Evolutionary conservation across 2,797 vertebrate species (phyloP).

Genomic region (Sebastes trivittatus): DNA sequence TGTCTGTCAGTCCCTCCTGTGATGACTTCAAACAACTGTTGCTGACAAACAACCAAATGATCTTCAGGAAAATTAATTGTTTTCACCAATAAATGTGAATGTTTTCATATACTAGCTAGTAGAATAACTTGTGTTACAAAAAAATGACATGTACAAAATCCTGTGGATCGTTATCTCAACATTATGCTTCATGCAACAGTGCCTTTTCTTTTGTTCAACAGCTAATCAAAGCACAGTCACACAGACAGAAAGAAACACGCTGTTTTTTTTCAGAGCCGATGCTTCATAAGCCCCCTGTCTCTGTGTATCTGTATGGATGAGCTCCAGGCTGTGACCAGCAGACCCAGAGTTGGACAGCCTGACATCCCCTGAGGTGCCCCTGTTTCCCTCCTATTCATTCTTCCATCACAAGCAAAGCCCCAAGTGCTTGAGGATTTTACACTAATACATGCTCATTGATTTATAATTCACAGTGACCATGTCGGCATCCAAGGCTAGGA

Average conservation of each 20-base stretch:
- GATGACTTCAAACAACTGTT: not conserved
- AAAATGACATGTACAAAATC: not conserved
- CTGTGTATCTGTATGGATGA: slow-evolving; percentile 46
- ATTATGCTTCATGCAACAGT: not conserved
- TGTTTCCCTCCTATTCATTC: slow-evolving; percentile 52
- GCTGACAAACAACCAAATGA: not conserved
- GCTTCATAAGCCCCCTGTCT: slow-evolving; percentile 28
- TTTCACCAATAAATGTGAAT: not conserved
- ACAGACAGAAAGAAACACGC: slow-evolving; percentile 1
- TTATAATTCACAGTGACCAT: slow-evolving; percentile 72
- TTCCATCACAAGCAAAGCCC: slow-evolving; percentile 60
- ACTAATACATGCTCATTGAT: slow-evolving; percentile 76
- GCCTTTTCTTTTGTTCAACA: not conserved
- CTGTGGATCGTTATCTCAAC: not conserved
- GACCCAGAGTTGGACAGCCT: slow-evolving; percentile 52
- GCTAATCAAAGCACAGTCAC: slow-evolving; percentile 20
- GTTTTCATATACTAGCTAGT: not conserved
- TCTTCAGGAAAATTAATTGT: not conserved
- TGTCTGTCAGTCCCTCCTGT: not conserved
- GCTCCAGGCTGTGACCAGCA: slow-evolving; percentile 52
- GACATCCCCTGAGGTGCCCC: slow-evolving; percentile 52
- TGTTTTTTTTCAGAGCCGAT: not conserved
- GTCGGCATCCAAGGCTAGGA: slow-evolving; percentile 59
- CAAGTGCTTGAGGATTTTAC: slow-evolving; percentile 58
- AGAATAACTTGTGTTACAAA: not conserved